phyloP scores from a whole-genome alignment of 2,113 vertebrate genomes.

The Alectura lathami region DNA sequence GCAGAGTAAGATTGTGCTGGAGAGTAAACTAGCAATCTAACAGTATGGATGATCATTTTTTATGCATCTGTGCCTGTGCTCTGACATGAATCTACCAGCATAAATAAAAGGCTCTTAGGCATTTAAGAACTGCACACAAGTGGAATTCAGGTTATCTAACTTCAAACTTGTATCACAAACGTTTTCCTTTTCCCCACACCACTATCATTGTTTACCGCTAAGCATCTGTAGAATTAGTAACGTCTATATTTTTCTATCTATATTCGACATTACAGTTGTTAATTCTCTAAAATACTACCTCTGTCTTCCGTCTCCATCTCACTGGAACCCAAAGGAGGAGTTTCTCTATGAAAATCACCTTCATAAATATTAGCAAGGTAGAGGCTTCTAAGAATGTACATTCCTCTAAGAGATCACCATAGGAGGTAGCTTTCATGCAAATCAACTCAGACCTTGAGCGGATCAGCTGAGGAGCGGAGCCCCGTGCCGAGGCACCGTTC shows the following conservation, averaged over 20 bases:
- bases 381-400: not conserved
- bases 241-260: not conserved
- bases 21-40: not conserved
- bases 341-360: not conserved
- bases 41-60: not conserved
- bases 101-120: not conserved
- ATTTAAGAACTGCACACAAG: not conserved
- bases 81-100: not conserved
- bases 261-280: not conserved
- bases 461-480: too few species aligned
- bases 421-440: not conserved
- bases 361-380: rapidly evolving
- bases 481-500: too few species aligned
- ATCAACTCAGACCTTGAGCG: too few species aligned
- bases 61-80: not conserved
- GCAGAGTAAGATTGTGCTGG: not conserved
- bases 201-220: not conserved
- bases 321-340: not conserved
- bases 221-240: not conserved
- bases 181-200: not conserved
- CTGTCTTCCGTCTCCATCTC: not conserved
- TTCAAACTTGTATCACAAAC: not conserved
- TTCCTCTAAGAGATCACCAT: not conserved
- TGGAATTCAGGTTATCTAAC: not conserved
- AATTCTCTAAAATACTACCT: not conserved